Evolutionary conservation across 2,888 invertebrate genomes (phyloP), one percentile per base, ranked within the genome.

Genomic region (Pharmacophagus antenor): DNA sequence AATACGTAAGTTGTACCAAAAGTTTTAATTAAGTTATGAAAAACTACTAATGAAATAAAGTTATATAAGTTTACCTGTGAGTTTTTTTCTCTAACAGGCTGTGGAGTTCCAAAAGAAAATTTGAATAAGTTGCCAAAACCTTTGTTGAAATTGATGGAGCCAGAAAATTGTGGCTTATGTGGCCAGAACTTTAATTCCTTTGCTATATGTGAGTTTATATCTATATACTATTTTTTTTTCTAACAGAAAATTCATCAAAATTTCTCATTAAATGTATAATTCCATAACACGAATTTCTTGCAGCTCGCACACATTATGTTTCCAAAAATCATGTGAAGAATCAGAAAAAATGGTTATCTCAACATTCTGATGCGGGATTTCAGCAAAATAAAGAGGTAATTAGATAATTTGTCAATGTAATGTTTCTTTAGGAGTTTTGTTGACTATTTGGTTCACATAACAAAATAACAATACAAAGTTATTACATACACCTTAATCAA

Each of bases 251-350:
- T 22, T 2, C 15, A 17, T 41, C n/a, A 0, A n/a, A n/a, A 47
- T 17, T 27, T 22, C 1, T 48, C n/a, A n/a, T 15, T 17, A 48
- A 41, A 22, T 63, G 61, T 58, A 20, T 22, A 44, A 44, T 31
- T 49, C 25, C 18, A 44, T 44, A 18, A 20, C 27, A 49, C 10
- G 50, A 54, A 49, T 62, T 67, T 73, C 73, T 85, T 85, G 37
- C 84, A 90, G 90, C 88, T 46, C 80, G 84, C 58, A 58, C 80
- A 57, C 90, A 90, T 76, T 90, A 90, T 70, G 67, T 70, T 48
- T 84, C 85, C 18, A 88, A 81, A 76, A 82, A 80, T 62, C 90
- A 90, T 71, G 27, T 64, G 65, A 88, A 82, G 73, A 81, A 73
- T 56, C 81, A 81, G 70, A 84, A 77, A 71, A 85, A 80, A 71